These are phyloP conservation scores for Anagyrus pseudococci DNA, from an alignment of 2,888 invertebrate species.

Conservation along the genomic window DNA sequence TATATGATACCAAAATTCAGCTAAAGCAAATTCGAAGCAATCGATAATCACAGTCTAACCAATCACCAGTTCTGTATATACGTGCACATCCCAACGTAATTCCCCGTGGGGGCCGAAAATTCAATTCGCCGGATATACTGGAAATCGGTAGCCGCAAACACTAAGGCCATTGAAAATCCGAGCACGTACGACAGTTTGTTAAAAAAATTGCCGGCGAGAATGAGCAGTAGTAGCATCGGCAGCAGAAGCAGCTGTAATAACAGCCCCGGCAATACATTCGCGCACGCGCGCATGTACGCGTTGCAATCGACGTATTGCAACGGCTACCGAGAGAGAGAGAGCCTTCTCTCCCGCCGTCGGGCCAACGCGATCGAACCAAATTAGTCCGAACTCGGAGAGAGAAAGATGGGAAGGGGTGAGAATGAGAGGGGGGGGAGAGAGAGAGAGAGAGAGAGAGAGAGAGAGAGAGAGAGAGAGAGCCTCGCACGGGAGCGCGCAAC, in stretches of 20 bases:
- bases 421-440: neutral
- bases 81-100: no score
- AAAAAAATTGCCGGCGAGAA: slow-evolving; percentile 18
- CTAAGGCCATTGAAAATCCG: slow-evolving; percentile 4
- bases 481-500: slow-evolving; percentile 48
- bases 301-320: neutral
- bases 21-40: no score
- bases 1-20: no score
- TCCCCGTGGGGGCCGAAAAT: no score
- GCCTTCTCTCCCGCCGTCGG: no score
- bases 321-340: no score
- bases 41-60: no score
- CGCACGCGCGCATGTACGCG: neutral
- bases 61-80: no score
- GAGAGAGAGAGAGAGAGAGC: neutral
- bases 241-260: slow-evolving; percentile 28
- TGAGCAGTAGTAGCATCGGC: slow-evolving; percentile 10
- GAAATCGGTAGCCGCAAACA: neutral
- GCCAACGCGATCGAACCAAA: neutral
- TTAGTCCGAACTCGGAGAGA: neutral
- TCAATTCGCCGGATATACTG: slow-evolving; percentile 9
- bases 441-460: neutral
- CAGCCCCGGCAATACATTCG: no score
- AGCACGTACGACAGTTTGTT: slow-evolving; percentile 36
- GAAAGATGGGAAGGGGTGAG: neutral